Percentiles rank a stretch among this genome's conserved stretches.
Conservation (phyloP, 2,113 vertebrate genomes). For the Cranoglanis bouderius region DNA sequence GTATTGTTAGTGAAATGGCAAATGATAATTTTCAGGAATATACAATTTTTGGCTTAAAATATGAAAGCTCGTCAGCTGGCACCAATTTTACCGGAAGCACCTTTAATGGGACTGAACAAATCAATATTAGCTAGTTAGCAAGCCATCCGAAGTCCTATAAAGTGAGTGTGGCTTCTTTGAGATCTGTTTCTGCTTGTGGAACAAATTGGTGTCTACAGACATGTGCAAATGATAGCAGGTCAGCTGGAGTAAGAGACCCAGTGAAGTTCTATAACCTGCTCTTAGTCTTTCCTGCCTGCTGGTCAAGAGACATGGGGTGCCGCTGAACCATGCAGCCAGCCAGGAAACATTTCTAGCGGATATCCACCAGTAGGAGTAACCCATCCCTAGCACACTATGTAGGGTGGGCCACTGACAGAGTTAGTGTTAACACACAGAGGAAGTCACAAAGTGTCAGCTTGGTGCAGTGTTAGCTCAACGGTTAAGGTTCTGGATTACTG, state of each 20-base stretch:
- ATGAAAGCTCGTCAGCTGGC: no score
- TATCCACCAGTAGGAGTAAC: slow-evolving; percentile 47
- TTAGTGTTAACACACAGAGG: slow-evolving; percentile 33
- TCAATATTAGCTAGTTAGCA: background rate
- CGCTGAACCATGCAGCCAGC: slow-evolving; percentile 17
- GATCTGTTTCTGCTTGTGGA: background rate
- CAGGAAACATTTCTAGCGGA: slow-evolving; percentile 56
- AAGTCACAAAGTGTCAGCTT: slow-evolving; percentile 23
- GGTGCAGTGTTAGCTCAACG: no score
- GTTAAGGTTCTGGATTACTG: no score
- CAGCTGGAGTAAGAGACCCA: background rate
- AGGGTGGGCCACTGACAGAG: background rate
- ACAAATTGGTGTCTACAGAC: slow-evolving; percentile 2
- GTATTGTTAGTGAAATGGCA: background rate
- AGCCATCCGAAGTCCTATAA: background rate
- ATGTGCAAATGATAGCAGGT: slow-evolving; percentile 21
- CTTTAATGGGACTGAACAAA: background rate
- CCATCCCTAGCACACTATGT: slow-evolving; percentile 30
- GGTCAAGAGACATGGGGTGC: slow-evolving; percentile 18
- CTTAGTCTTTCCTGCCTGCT: background rate
- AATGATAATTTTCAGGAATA: no score
- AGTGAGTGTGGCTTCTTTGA: background rate
- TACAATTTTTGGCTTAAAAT: no score
- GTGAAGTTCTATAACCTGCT: slow-evolving; percentile 43
- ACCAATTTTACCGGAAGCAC: no score